A percentile compares a stretch with the other conserved stretches of the same genome.
phyloP scores from a whole-genome alignment of 2,888 invertebrate species.

The Synergus laeviventris region DNA sequence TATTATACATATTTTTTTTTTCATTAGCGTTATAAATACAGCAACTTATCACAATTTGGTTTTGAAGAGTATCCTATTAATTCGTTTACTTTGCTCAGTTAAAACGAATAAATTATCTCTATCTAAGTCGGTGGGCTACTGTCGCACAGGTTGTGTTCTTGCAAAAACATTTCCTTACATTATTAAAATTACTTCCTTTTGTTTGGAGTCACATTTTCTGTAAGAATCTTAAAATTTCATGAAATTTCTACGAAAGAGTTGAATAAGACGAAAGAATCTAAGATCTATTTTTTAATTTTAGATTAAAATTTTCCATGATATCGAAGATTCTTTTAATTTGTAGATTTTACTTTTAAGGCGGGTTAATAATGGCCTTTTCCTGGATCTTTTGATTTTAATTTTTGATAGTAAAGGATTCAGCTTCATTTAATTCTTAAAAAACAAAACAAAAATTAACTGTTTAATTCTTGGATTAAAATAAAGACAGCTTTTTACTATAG shows the following conservation, averaged over 20 bases:
- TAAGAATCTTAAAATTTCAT: no score
- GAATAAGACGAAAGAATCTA: background rate
- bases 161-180: background rate
- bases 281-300: no score
- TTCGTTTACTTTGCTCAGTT: slow-evolving; percentile 3
- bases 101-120: background rate
- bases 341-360: background rate
- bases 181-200: background rate
- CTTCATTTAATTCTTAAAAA: background rate
- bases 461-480: background rate
- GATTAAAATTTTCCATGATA: background rate
- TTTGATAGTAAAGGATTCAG: background rate
- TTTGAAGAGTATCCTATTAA: slow-evolving; percentile 19
- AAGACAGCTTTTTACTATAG: background rate
- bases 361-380: background rate
- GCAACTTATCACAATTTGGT: slow-evolving; percentile 23
- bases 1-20: background rate
- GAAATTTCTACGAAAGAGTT: no score
- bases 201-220: background rate
- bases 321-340: background rate
- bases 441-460: background rate
- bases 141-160: background rate
- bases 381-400: background rate
- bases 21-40: slow-evolving; percentile 11
- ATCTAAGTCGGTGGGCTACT: background rate